phyloP scores from a whole-genome alignment of 1,140 invertebrate species.

The Luehdorfia chinensis region DNA sequence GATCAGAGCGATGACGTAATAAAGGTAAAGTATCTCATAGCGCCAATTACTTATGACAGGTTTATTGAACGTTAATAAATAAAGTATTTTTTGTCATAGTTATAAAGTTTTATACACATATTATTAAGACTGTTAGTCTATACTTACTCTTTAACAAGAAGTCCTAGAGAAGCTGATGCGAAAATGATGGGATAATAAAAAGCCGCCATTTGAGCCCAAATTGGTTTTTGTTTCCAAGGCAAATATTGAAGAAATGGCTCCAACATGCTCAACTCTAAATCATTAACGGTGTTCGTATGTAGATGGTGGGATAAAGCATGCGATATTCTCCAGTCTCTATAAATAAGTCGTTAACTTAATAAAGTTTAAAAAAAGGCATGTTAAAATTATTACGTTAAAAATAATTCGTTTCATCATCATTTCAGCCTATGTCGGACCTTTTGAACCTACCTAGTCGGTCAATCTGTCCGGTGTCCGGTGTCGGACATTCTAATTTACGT shows the following conservation, averaged over 20 bases:
- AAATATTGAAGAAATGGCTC: slow-evolving; percentile 80
- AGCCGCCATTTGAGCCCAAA: slow-evolving; percentile 55
- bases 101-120: no score
- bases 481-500: no score
- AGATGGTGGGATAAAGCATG: slow-evolving; percentile 90
- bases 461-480: no score
- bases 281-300: slow-evolving; percentile 87
- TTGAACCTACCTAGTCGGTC: no score
- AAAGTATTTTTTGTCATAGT: no score
- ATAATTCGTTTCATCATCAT: no score
- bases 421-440: no score
- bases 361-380: slow-evolving; percentile 41
- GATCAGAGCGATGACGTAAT: no score
- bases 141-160: slow-evolving; percentile 53
- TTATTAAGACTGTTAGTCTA: no score
- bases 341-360: slow-evolving; percentile 5
- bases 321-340: slow-evolving; percentile 86
- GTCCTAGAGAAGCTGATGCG: slow-evolving; percentile 26
- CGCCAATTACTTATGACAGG: no score
- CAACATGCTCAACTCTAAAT: slow-evolving; percentile 84
- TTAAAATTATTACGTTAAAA: not conserved
- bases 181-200: slow-evolving; percentile 56
- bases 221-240: slow-evolving; percentile 45
- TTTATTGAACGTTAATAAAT: no score
- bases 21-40: no score